Evolutionary conservation across 2,888 invertebrate species (phyloP).

Genomic region (Cartodere bifasciata): DNA sequence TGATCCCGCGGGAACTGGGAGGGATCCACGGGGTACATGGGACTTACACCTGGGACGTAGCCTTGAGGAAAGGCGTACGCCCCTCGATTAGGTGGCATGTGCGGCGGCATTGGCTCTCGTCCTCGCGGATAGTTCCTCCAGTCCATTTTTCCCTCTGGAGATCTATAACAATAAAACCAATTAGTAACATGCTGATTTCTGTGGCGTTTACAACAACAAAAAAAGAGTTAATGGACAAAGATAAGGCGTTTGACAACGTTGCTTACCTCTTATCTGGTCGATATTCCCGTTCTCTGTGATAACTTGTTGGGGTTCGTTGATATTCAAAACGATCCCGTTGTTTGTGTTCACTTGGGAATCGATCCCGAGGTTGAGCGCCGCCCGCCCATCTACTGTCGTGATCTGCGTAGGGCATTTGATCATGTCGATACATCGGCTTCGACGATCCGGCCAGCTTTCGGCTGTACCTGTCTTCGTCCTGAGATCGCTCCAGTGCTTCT

Average conservation of each 20-base stretch:
- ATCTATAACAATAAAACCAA: too few species aligned
- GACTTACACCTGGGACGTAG: constrained; percentile 17
- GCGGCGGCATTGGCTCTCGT: constrained; percentile 21
- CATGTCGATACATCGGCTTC: constrained; percentile 17
- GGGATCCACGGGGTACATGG: constrained; percentile 25
- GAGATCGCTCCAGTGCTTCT: constrained; percentile 18
- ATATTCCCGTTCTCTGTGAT: constrained; percentile 49
- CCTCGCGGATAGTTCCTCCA: constrained; percentile 25
- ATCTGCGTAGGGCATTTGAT: constrained; percentile 19
- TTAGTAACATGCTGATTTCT: too few species aligned
- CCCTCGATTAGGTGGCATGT: constrained; percentile 20
- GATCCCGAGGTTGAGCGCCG: constrained; percentile 20
- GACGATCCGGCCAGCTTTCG: constrained; percentile 20
- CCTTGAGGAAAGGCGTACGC: constrained; percentile 21
- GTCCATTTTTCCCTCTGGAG: constrained; percentile 26
- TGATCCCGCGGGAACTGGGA: constrained; percentile 28
- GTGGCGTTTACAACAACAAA: not conserved
- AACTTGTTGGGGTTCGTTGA: constrained; percentile 36
- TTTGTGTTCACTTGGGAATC: constrained; percentile 40
- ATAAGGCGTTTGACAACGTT: constrained; percentile 4
- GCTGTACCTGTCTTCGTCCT: constrained; percentile 21
- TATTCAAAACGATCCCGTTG: constrained; percentile 49
- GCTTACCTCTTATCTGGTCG: constrained; percentile 30
- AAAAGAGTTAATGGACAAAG: not conserved
- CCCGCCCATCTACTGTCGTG: constrained; percentile 27